Evolutionary conservation across 2,888 invertebrate genomes (phyloP), one percentile per base, ranked within the genome.

Genomic region (Harpalus rufipes): DNA sequence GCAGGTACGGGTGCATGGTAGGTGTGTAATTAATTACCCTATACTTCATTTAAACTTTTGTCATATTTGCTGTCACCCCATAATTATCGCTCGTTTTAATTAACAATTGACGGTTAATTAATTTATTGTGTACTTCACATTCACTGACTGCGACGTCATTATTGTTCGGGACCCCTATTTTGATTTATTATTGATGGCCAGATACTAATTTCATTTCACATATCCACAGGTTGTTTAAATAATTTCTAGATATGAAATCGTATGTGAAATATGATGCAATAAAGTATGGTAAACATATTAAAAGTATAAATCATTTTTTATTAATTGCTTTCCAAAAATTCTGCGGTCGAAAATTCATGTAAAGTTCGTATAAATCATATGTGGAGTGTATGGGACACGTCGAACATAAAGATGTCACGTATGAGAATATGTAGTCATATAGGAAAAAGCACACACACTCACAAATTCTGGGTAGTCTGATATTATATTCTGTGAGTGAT

Each of bases 81-180:
- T 72, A 72, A 72, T 72, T 72, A 72, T 41, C 44, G 12, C 32
- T 10, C 44, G 72, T 72, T 10, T 14, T 72, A 72, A 72, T 72
- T 72, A 72, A 72, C 72, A 72, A 72, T 72, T 72, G 32, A 39
- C 41, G 72, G 72, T 39, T 72, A 72, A 72, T 72, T 72, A 72
- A 72, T 72, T 72, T 72, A 21, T 63, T 63, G 63, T 51, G 44
- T 51, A 10, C 44, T 51, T 51, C 44, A 10, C 44, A 12, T 6
- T 12, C 32, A 32, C 32, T 32, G 32, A 51, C 44, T 8, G 8
- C 44, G 12, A 12, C 12, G 44, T 51, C 44, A 51, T 44, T 51
- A 12, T 51, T 8, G 44, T 8, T 12, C 44, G 5, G 32, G 32
- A 51, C 44, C 12, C 44, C 10, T 10, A 5, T 51, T 12, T 32